Percentiles rank a stretch among this genome's conserved stretches.
phyloP scores from a whole-genome alignment of 1,140 invertebrate genomes.

The Drosophila auraria region DNA sequence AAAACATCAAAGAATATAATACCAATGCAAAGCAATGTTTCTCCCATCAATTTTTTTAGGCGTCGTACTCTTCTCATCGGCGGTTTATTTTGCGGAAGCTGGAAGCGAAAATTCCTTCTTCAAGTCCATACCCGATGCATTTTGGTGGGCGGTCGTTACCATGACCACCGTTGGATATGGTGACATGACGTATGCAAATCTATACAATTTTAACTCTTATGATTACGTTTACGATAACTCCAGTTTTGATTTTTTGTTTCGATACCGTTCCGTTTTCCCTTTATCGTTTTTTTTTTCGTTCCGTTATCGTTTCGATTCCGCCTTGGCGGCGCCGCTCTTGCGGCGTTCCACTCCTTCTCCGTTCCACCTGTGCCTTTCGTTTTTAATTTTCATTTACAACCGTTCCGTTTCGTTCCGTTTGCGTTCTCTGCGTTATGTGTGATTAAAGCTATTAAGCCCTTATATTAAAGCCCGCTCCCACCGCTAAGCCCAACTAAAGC shows the following conservation, averaged over 20 bases:
- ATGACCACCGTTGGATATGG: slow-evolving; percentile 99
- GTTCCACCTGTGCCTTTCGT: slow-evolving; percentile 25
- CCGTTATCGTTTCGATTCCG: slow-evolving; percentile 26
- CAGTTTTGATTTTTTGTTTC: slow-evolving; percentile 50
- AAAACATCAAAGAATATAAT: slow-evolving; percentile 59
- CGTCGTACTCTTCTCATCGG: slow-evolving; percentile 99
- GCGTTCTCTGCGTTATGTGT: slow-evolving; percentile 46
- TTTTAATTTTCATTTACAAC: slow-evolving; percentile 35
- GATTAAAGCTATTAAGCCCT: slow-evolving; percentile 26
- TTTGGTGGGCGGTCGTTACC: slow-evolving; percentile 99
- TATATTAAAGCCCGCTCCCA: slow-evolving; percentile 12
- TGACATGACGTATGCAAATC: slow-evolving; percentile 98
- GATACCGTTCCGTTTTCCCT: slow-evolving; percentile 29
- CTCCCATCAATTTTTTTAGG: slow-evolving; percentile 91
- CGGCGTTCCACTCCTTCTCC: slow-evolving; percentile 21
- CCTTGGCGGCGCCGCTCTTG: slow-evolving; percentile 14
- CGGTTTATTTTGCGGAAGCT: slow-evolving; percentile 99
- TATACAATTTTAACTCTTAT: slow-evolving; percentile 81
- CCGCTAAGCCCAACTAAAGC: slow-evolving; percentile 33
- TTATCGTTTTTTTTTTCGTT: slow-evolving; percentile 34
- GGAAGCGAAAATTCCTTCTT: slow-evolving; percentile 99
- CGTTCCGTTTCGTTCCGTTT: slow-evolving; percentile 37
- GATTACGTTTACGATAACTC: slow-evolving; percentile 70
- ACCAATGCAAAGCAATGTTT: slow-evolving; percentile 84
- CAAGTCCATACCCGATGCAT: slow-evolving; percentile 99